Base-by-base conservation (phyloP, 2,888 invertebrate species). In the Cabera pusaria region DNA sequence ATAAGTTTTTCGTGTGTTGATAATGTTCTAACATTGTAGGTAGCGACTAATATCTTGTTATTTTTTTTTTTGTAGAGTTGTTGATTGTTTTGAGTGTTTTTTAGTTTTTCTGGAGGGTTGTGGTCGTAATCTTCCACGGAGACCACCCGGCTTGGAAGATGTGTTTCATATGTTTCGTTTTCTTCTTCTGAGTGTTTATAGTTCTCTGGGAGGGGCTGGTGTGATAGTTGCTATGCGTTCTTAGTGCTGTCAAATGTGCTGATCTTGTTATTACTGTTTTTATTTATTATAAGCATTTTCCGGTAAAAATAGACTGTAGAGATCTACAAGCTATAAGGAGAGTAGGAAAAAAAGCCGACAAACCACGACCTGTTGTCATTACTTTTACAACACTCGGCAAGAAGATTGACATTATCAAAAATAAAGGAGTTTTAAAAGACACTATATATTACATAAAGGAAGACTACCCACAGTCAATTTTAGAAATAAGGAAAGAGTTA, bases 401-500 rank as follows among this genome's bases (percentile, higher is more conserved):
- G 6, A 49, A 49, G 12, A 41, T 44, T 3, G 11, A 29, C 5
- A 42, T 46, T 8, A 17, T 50, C 2, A 49, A 44, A 32, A 2
- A 10, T 3, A 49, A 45, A 43, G 26, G 34, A 23, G 4, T 17
- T 8, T 18, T 49, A 11, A 49, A 38, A 26, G 37, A 46, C 6
- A 45, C 44, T 10, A 8, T 14, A 5, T 38, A 35, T 9, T 47
- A 42, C 23, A 22, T 47, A 18, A 44, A 47, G 26, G 46, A 50
- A 28, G 50, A 49, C 19, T 46, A 34, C 18, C 42, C 47, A 6
- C 25, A 21, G 25, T 9, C 12, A 14, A 27, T 43, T 4, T 10
- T 47, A 31, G 8, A 47, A 36, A 44, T 26, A 43, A 48, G 48
- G 19, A 51, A 19, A 35, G 36, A 33, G 24, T 27, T 47, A 31